Evolutionary conservation across 2,113 vertebrate genomes (phyloP), one percentile per base, ranked within the genome.

Genomic region (Poecilia latipinna): DNA sequence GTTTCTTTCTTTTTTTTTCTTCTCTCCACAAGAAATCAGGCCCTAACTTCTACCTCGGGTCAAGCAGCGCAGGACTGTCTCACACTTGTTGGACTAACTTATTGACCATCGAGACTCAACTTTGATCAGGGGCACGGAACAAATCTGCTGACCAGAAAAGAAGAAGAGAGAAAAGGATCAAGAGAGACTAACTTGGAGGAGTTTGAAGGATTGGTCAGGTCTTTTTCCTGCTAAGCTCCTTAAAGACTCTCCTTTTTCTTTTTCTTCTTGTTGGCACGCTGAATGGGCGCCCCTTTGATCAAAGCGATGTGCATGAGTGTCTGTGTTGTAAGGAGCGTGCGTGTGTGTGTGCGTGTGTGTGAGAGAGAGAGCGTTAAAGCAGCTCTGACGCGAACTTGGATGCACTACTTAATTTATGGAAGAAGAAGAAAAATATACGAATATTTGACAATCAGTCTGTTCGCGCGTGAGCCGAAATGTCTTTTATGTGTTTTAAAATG

Each of bases 341-440:
- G 71, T 54, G 75, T 93, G 91, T 51, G 70, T 64, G 66, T 74
- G 86, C 19, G 75, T 74, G 84, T 80, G 78, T 77, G 72, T 68
- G 67, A 31, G 33, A 65, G 29, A 19, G 68, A 65, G 64, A 2
- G 35, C 28, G 28, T 28, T 28, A 28, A 28, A 28, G 28, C 28
- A 29, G 94, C 94, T 95, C 95, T 74, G 86, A 87, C 94, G 95
- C 95, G 95, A 96, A 96, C 95, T 93, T 95, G 96, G 96, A 96
- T 98, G 96, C 97, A 98, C 96, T 98, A 97, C 95, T 97, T 97
- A 97, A 98, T 98, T 98, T 98, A 98, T 91, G 76, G 89, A 63
- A 96, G 96, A 91, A 57, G 96, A 94, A 94, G 89, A 96, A 96
- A 91, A 42, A 96, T 94, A 94, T 96, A 96, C 96, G 92, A 95